Base-by-base conservation (phyloP, 2,113 vertebrate species). In the Empidonax alnorum region DNA sequence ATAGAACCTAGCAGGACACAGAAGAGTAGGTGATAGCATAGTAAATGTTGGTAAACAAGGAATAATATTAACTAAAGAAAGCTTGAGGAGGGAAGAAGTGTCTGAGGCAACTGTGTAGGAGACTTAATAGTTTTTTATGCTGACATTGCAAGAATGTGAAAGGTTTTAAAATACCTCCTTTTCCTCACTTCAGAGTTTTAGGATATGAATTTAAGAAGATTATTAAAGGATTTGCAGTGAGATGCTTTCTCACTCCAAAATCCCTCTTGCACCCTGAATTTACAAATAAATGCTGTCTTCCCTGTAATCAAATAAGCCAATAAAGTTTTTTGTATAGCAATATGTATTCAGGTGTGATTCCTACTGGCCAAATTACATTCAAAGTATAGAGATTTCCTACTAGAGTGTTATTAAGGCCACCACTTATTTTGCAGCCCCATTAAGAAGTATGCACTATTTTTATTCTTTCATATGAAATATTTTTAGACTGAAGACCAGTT, bases 261-360 rank as follows among this genome's bases (percentile, higher is more conserved):
- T 91, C 69, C 73, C 59, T 94, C 75, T 96, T 93, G 84, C 66
- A 94, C 47, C 21, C 31, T 7, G 83, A 95, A 89, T 30, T 89
- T 85, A 83, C 19, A 63, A 96, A 92, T 85, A 94, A 80, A 69
- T 65, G 35, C 55, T 91, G 61, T 91, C 86, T 96, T 94, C 61
- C 35, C 47, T 83, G 33, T 84, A 93, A 97, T 96, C 93, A 97
- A 93, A 94, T 91, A 95, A 97, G 94, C 22, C 33, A 66, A 44
- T 67, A 72, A 50, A 75, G 41, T 72, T 96, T 67, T 62, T 96
- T 30, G 20, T 50, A 41, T 31, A 56, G 72, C 35, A 75, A 50
- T 58, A 49, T 56, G 77, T 72, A 74, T 72, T 92, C 71, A 79
- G 71, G 58, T 77, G 49, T 75, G 35, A 95, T 96, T 93, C 79